Evolutionary conservation across 2,888 invertebrate species (phyloP), one percentile per base, ranked within the genome.

Genomic region (Xestia c-nigrum): DNA sequence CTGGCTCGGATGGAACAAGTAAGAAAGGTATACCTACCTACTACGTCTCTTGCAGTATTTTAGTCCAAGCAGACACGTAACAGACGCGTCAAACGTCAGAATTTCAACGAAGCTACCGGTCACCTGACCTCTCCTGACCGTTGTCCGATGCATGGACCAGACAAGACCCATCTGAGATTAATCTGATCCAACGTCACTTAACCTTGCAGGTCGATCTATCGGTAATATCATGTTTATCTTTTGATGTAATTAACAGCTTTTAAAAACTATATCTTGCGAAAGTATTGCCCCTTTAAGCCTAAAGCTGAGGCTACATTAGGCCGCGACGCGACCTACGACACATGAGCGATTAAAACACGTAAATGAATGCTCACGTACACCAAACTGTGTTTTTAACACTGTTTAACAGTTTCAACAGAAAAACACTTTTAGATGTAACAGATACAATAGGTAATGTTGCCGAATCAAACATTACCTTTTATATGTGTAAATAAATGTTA

Each of bases 111-210:
- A 59, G 24, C 7, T 24, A 14, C 46, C 38, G 31, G 19, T 19
- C 38, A 24, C 14, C 61, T 24, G 61, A 76, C 46, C 67, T 21
- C 21, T 63, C 21, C 10, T 40, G 55, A n/a, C 10, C 40, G 19
- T 52, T 31, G 24, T 46, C 38, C 21, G 21, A 55, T 40, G 21
- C 46, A 21, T 46, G 21, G 38, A 55, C 19, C 6, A 46, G 24
- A 47, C 46, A 10, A 24, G 21, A 55, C 46, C 24, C 52, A 52
- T 24, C 38, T 19, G 19, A 67, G 10, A 59, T 31, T 40, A 55
- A 77, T 40, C 76, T 43, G 57, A 76, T 43, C 38, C 24, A 24
- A 74, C 40, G 40, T 59, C 65, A 47, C 57, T 74, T 59, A 50
- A 46, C 31, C 50, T 31, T 19, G 3, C 59, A 50, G 31, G 38